phyloP scores from a whole-genome alignment of 2,113 vertebrate genomes.

The Oryctolagus cuniculus region DNA sequence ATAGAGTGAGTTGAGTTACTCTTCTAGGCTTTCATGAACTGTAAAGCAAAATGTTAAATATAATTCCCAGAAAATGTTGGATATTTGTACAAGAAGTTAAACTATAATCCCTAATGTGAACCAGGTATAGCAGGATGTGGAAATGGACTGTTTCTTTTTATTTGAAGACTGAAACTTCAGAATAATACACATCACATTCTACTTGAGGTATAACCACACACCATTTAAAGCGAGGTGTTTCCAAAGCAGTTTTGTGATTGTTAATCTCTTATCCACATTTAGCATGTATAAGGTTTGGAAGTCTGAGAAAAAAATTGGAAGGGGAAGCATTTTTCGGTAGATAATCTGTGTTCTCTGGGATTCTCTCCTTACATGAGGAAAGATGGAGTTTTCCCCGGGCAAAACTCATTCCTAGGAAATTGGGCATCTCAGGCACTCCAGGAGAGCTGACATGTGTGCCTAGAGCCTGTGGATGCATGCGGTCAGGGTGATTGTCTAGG shows the following conservation, averaged over 20 bases:
- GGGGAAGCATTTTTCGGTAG: background rate
- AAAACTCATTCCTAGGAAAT: background rate
- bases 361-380: background rate
- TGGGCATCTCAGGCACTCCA: background rate
- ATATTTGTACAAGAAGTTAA: conserved; percentile 21
- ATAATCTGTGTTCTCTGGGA: background rate
- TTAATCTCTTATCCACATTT: background rate
- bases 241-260: background rate
- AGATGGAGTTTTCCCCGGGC: no score
- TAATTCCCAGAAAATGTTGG: conserved; percentile 1
- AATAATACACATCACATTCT: conserved; percentile 37
- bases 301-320: background rate
- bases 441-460: background rate
- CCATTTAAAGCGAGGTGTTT: background rate
- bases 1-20: background rate
- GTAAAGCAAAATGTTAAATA: conserved; percentile 33
- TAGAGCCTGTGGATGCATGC: background rate
- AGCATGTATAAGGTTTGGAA: background rate
- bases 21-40: background rate
- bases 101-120: conserved; percentile 26
- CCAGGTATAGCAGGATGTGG: background rate
- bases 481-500: background rate
- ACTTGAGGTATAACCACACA: background rate
- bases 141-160: background rate
- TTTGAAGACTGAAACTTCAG: background rate